Conservation (phyloP, 2,113 vertebrate species). For the Onychostruthus taczanowskii region DNA sequence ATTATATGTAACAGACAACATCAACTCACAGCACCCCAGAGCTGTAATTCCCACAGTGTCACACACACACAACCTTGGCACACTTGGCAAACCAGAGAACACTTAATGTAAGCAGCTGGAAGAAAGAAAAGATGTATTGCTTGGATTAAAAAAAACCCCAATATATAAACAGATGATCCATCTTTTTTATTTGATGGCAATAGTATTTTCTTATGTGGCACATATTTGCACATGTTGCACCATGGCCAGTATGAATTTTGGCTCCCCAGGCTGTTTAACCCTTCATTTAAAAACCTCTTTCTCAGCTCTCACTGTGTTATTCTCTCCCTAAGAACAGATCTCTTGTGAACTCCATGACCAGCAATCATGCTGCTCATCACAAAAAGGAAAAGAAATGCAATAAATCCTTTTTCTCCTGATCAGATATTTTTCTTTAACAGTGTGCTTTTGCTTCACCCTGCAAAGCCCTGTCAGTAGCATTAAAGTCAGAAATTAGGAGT, state of each 20-base stretch:
- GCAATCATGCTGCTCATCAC: accelerated
- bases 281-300: not conserved
- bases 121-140: not conserved
- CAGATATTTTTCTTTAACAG: not conserved
- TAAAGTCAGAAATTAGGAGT: not conserved
- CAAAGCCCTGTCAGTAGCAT: not conserved
- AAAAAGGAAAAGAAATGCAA: not conserved
- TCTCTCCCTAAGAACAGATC: not conserved
- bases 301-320: not conserved
- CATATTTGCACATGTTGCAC: not conserved
- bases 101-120: not conserved
- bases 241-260: accelerated
- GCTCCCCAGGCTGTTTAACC: not conserved
- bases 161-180: not conserved
- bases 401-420: not conserved
- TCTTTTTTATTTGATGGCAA: not conserved
- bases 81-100: not conserved
- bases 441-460: not conserved
- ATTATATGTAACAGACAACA: not conserved
- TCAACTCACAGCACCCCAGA: not conserved
- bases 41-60: not conserved
- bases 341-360: not conserved
- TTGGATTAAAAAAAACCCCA: not conserved
- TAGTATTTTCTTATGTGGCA: not conserved
- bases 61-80: not conserved